Conservation (phyloP, 2,113 vertebrate species). For the Oryzias celebensis region DNA sequence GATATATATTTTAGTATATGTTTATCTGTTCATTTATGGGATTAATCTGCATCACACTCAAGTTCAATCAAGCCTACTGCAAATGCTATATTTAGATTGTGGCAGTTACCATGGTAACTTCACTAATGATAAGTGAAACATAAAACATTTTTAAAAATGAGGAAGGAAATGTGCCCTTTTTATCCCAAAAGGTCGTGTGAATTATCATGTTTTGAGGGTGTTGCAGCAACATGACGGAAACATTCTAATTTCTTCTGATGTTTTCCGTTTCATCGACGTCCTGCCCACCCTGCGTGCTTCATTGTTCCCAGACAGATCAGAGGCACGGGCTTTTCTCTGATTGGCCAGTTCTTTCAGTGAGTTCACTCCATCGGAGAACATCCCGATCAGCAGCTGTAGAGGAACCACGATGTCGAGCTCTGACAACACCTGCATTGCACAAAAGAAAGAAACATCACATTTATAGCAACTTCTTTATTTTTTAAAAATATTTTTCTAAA, state of each 20-base stretch:
- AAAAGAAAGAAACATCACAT: not conserved
- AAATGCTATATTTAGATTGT: conserved; percentile 68
- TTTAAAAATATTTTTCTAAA: too few species aligned
- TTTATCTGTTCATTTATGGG: conserved; percentile 16
- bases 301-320: conserved; percentile 84
- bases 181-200: not conserved
- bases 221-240: not conserved
- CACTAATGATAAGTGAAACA: conserved; percentile 33
- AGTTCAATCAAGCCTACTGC: conserved; percentile 66
- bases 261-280: not conserved
- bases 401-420: conserved; percentile 97
- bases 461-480: too few species aligned
- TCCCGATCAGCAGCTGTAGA: conserved; percentile 93
- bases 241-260: not conserved
- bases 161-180: conserved; percentile 1
- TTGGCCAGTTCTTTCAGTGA: conserved; percentile 97
- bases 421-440: conserved; percentile 86
- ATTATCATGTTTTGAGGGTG: not conserved
- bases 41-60: conserved; percentile 48
- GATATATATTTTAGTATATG: too few species aligned
- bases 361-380: conserved; percentile 99
- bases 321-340: conserved; percentile 88
- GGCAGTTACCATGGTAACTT: conserved; percentile 70
- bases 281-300: conserved; percentile 88
- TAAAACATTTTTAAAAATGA: conserved; percentile 9